Base-by-base conservation (phyloP, 2,113 vertebrate genomes). In the Notechis scutatus region DNA sequence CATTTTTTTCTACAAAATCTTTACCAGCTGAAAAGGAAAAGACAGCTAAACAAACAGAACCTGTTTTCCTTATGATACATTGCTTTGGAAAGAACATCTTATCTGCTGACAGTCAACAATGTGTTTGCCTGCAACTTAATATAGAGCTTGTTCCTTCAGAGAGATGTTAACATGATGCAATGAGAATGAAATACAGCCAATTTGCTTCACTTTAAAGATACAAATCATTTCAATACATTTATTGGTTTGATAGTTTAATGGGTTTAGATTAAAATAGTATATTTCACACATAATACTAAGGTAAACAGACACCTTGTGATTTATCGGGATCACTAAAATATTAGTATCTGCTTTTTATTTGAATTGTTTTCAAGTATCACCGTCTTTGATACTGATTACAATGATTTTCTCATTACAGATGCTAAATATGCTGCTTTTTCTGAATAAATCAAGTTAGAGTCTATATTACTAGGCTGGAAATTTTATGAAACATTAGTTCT, bases 101-200 rank as follows among this genome's bases (percentile, higher is more conserved):
- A 54, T 64, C 81, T 93, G 90, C 61, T 93, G 1, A 64, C 6
- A 0, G 55, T 95, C 12, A 52, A 55, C 26, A 90, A 18, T 39
- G 12, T 91, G 87, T 94, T 94, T 94, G 87, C 92, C 55, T 85
- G 47, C 90, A 93, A 87, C 39, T 86, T 87, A 95, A 91, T 95
- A 45, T 74, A 85, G 93, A 91, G 54, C 26, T 94, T 50, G 1
- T 95, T 96, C 90, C 86, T 96, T 95, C 88, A 88, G 89, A 96
- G 91, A 95, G 56, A 93, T 54, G 89, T 90, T 94, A 61, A 95
- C 92, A 95, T 97, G 96, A 97, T 98, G 97, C 97, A 98, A 97
- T 92, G 93, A 93, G 89, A 90, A 74, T 93, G 95, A 97, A 98
- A 97, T 81, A 81, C 81, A 90, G 90, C 9, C 85, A 96, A 93